Percentiles rank a stretch among this genome's conserved stretches.
phyloP scores from a whole-genome alignment of 2,888 invertebrate species.

The Iselma pallidipennis region DNA sequence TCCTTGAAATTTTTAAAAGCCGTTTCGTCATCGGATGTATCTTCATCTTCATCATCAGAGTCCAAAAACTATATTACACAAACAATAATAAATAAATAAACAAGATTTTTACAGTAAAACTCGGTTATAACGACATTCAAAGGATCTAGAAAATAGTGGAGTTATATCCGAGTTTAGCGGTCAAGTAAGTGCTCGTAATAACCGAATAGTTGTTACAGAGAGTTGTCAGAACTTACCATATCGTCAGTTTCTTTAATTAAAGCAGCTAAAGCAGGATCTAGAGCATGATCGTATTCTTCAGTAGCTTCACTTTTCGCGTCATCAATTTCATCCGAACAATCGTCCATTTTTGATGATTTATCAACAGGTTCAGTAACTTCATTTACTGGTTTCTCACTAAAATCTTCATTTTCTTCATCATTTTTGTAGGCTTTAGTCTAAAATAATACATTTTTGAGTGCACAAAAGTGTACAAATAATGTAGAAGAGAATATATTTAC shows the following conservation, averaged over 20 bases:
- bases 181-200: too few species aligned
- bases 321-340: neutral
- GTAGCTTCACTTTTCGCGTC: neutral
- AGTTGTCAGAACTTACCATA: constrained; percentile 55
- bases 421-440: neutral
- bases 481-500: neutral
- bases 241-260: constrained; percentile 67
- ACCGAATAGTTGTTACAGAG: too few species aligned
- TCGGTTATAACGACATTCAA: too few species aligned
- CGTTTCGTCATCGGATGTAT: constrained; percentile 57
- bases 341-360: neutral
- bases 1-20: constrained; percentile 78
- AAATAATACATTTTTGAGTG: neutral
- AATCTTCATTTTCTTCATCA: neutral
- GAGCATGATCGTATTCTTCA: constrained; percentile 44
- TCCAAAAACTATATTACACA: constrained; percentile 14
- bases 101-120: too few species aligned
- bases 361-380: neutral
- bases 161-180: too few species aligned
- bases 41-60: constrained; percentile 35
- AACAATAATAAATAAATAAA: too few species aligned
- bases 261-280: constrained; percentile 61
- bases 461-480: neutral
- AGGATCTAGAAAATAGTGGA: too few species aligned
- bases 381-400: too few species aligned